These are phyloP conservation scores for Pollenia amentaria DNA, from an alignment of 2,888 invertebrate species.

Conservation along the genomic window DNA sequence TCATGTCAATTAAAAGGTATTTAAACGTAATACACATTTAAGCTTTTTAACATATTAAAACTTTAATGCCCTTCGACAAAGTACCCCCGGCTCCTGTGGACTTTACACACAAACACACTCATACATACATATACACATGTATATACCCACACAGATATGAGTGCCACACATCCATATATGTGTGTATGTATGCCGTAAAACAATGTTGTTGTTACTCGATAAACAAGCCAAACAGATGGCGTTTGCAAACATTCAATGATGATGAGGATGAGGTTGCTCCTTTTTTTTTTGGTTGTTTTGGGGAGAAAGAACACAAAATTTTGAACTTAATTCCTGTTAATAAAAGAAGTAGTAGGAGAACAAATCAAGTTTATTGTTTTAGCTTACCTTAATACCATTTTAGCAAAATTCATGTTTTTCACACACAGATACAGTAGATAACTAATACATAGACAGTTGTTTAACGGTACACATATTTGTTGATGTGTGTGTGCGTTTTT, in stretches of 20 bases:
- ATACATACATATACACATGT: background rate
- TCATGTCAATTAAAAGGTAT: slow-evolving; percentile 84
- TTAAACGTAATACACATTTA: slow-evolving; percentile 81
- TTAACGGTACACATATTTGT: slow-evolving; percentile 55
- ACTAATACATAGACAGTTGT: slow-evolving; percentile 5
- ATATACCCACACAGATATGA: background rate
- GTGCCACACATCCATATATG: background rate
- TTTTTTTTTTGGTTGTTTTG: background rate
- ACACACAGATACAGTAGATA: slow-evolving; percentile 30
- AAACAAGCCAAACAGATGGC: slow-evolving; percentile 72
- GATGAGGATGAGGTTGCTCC: slow-evolving; percentile 37
- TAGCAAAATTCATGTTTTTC: slow-evolving; percentile 68
- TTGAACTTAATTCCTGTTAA: slow-evolving; percentile 5
- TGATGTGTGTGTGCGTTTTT: slow-evolving; percentile 2
- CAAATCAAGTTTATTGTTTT: slow-evolving; percentile 74
- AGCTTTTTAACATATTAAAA: slow-evolving; percentile 73
- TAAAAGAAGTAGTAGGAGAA: slow-evolving; percentile 28
- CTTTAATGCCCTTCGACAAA: slow-evolving; percentile 75
- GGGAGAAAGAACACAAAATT: slow-evolving; percentile 19
- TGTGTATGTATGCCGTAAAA: background rate
- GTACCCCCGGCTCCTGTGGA: slow-evolving; percentile 11
- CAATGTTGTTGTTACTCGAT: slow-evolving; percentile 53
- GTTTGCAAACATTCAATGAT: slow-evolving; percentile 49
- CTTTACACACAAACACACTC: background rate
- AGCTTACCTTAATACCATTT: slow-evolving; percentile 74